Base-by-base conservation (phyloP, 2,797 vertebrate species). In the Trachops cirrhosus region DNA sequence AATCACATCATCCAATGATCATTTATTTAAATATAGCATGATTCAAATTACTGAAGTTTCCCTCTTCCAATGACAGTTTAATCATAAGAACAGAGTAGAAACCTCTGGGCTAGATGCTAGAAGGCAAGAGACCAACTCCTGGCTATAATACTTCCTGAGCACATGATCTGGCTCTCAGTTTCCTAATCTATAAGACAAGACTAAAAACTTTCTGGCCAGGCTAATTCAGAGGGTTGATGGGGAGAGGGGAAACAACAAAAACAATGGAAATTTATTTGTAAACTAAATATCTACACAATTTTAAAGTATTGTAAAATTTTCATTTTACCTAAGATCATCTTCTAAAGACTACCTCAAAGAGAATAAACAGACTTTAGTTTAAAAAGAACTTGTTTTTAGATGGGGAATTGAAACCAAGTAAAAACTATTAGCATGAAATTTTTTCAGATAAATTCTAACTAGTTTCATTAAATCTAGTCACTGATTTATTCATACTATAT, bases 401-500 rank as follows among this genome's bases (percentile, higher is more conserved):
- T 52, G 16, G 91, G n/a, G 29, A 4, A 5, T 89, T 24, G 74
- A 78, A 50, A 59, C 1, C 6, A 79, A 44, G 26, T 84, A 82
- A 92, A 10, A 54, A 52, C 91, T 70, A 54, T 79, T 75, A 77
- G 15, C 24, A 67, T 89, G 5, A 77, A 19, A 1, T 32, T 89
- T 89, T 70, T 39, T 24, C 48, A 62, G 26, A 39, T 50, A 11
- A 84, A 59, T 77, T 84, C 26, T 82, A 90, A 52, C 39, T 92
- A 62, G 34, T 62, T 95, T 41, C 41, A 95, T 48, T 93, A 80
- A 92, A 89, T 94, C 11, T 70, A 64, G 46, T 84, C 57, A 86
- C 67, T 75, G 19, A 70, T 77, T 87, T 22, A 87, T 18, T 80
- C 32, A 68, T 50, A 18, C 22, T 68, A 16, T 84, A 46, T 46